Base-by-base conservation (phyloP, 1,140 invertebrate species). In the Camponotus floridanus region DNA sequence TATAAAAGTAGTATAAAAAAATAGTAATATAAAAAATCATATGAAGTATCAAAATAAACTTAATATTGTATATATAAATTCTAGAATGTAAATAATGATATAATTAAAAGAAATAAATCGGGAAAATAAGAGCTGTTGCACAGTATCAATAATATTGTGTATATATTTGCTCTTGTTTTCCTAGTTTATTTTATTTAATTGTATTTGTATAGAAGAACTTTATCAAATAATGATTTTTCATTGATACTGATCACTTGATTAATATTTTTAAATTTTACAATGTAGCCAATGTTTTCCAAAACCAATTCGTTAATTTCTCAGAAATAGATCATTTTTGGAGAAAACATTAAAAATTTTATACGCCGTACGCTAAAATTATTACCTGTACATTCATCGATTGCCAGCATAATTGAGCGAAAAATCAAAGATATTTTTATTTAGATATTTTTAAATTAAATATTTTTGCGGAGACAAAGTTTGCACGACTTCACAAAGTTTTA, bases 401-500 rank as follows among this genome's bases (percentile, higher is more conserved):
- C 36, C 4, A 51, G 26, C 13, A 39, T 21, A 7, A 61, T 48
- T 65, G 15, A 79, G 39, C 1, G 31, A 21, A 26, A 67, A 79
- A n/a, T 21, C 21, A 1, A 48, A 33, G 33, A 39, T 26, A 26
- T 26, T 26, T 26, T 26, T 26, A 26, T 26, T 26, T 1, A 26
- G 26, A 26, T 26, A 26, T 1, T 26, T 26, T 26, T 26, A 26
- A 1, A 26, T 68, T 26, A 5, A 3, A 4, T 3, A 2, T 51
- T 15, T 55, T 26, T n/a, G 13, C 45, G 9, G 33, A 51, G 7
- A 11, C 18, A 42, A 26, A 55, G 45, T 67, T 79, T 1, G 26
- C 36, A 36, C 21, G 57, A 76, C 4, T 62, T 62, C 26, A 21
- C 36, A 76, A 76, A 76, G 15, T 76, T 59, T 76, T 42, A 65